Conservation (phyloP, 1,140 invertebrate species). For the Polypedilum pembai region DNA sequence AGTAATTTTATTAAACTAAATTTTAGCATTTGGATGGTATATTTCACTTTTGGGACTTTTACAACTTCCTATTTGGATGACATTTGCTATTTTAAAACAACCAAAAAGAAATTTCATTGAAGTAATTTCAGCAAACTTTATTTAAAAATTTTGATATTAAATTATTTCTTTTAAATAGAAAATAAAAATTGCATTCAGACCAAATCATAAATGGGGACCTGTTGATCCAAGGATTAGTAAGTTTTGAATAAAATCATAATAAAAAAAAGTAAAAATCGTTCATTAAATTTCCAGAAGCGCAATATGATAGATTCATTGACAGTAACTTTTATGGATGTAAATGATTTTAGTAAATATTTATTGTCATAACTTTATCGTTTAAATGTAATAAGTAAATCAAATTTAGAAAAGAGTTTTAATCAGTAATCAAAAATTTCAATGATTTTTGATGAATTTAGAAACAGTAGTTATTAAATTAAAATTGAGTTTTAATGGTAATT, state of each 20-base stretch:
- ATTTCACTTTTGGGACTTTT: slow-evolving; percentile 49
- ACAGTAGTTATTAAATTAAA: no score
- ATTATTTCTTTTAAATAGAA: slow-evolving; percentile 38
- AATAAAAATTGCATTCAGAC: slow-evolving; percentile 44
- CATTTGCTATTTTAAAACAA: slow-evolving; percentile 45
- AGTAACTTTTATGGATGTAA: no score
- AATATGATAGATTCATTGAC: no score
- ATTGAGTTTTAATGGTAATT: no score
- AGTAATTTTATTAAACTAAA: no score
- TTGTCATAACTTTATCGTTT: no score
- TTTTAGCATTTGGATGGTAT: slow-evolving; percentile 49
- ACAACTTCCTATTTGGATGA: slow-evolving; percentile 52
- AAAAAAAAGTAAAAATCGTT: neutral
- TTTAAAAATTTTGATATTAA: neutral
- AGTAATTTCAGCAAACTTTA: neutral
- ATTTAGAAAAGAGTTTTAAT: no score
- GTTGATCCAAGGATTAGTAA: neutral
- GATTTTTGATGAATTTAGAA: no score
- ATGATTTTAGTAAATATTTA: no score
- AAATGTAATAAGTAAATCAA: no score
- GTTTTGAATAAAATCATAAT: neutral
- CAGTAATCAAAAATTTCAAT: no score
- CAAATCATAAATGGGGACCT: slow-evolving; percentile 51
- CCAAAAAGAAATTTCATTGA: slow-evolving; percentile 34
- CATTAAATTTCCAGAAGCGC: neutral